phyloP scores from a whole-genome alignment of 2,113 vertebrate species.

The Malaclemys terrapin region DNA sequence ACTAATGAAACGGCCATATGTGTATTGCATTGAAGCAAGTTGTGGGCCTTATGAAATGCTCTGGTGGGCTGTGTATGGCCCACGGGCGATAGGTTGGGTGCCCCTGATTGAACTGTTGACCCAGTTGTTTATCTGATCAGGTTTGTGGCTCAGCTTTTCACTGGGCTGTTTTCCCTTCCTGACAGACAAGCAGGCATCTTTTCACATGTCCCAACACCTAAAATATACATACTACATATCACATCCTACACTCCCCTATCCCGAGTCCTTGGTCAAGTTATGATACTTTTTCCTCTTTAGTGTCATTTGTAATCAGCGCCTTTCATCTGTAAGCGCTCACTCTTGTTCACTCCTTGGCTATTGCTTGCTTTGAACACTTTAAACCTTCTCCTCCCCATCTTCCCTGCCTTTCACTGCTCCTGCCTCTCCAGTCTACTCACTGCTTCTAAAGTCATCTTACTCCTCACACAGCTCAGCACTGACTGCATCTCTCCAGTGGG shows the following conservation, averaged over 20 bases:
- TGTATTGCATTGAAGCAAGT: too few relatives aligned
- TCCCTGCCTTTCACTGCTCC: background rate
- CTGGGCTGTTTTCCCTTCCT: background rate
- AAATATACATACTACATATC: background rate
- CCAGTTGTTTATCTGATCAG: background rate
- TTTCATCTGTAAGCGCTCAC: background rate
- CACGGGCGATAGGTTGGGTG: too few relatives aligned
- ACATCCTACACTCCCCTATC: background rate
- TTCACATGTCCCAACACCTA: background rate
- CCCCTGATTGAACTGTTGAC: background rate
- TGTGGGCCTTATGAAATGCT: too few relatives aligned
- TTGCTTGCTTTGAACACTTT: background rate
- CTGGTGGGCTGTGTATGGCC: too few relatives aligned
- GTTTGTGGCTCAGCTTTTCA: background rate
- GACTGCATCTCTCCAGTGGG: background rate
- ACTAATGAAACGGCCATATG: too few relatives aligned
- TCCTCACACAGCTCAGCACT: background rate
- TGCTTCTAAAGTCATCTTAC: background rate
- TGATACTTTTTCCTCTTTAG: background rate
- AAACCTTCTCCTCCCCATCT: background rate
- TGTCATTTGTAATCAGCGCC: background rate
- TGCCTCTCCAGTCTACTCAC: background rate
- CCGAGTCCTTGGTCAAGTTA: background rate
- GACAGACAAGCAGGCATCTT: background rate
- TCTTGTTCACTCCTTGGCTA: background rate